Conservation (phyloP, 2,888 invertebrate species). For the Heliconius ethilla region DNA sequence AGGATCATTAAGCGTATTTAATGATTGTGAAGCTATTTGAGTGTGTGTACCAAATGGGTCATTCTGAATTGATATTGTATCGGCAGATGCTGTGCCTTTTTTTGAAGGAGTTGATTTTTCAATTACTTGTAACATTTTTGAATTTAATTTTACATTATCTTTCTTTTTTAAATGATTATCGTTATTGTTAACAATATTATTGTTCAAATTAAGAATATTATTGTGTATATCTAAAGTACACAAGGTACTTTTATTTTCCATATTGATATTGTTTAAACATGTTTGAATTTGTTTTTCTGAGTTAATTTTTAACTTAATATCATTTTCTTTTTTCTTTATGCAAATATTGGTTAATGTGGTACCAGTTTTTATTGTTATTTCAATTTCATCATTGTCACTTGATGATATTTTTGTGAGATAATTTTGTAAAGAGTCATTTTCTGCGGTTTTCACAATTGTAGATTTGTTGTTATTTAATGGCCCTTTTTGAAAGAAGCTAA, state of each 20-base stretch:
- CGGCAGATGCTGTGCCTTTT: constrained; percentile 73
- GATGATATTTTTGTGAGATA: constrained; percentile 47
- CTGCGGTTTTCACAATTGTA: neutral
- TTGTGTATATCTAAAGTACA: constrained; percentile 4
- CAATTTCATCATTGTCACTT: constrained; percentile 62
- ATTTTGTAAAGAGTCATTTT: constrained; percentile 39
- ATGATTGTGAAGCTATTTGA: constrained; percentile 35
- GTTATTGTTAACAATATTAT: neutral
- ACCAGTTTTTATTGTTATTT: constrained; percentile 71
- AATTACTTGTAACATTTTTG: constrained; percentile 33
- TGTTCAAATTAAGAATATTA: neutral
- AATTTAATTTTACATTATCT: constrained; percentile 30
- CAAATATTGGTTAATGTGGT: constrained; percentile 66
- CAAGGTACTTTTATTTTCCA: neutral
- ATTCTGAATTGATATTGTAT: constrained; percentile 64
- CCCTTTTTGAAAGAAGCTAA: constrained; percentile 3
- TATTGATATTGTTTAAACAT: constrained; percentile 46
- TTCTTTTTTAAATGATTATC: neutral
- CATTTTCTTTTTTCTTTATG: constrained; percentile 67
- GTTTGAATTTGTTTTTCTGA: constrained; percentile 69
- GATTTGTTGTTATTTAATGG: neutral
- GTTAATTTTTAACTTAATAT: constrained; percentile 65
- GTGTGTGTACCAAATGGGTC: constrained; percentile 37
- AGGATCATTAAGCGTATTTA: constrained; percentile 26
- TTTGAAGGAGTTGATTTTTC: constrained; percentile 57